A percentile compares a stretch with the other conserved stretches of the same genome.
phyloP scores from a whole-genome alignment of 1,140 invertebrate genomes.

The Cyrtorhinus lividipennis region DNA sequence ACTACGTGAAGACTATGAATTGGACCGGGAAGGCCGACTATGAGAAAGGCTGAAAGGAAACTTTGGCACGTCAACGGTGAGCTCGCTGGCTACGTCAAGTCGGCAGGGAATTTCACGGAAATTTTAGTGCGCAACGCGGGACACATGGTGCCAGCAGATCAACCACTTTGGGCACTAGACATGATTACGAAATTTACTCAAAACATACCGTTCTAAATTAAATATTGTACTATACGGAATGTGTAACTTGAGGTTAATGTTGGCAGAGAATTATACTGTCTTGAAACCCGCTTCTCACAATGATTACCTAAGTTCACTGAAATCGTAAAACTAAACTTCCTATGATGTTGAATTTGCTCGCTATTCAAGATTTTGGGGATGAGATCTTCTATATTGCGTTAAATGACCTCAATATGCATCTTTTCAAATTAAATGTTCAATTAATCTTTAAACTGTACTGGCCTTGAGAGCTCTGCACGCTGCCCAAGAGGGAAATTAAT shows the following conservation, averaged over 20 bases:
- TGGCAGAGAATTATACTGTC: background rate
- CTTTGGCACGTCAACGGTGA: conserved; percentile 22
- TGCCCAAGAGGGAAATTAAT: no score
- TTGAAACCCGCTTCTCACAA: background rate
- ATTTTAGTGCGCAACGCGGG: conserved; percentile 64
- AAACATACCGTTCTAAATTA: conserved; percentile 33
- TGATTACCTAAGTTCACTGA: no score
- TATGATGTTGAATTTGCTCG: no score
- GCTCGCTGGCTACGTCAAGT: conserved; percentile 25
- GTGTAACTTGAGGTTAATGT: no score
- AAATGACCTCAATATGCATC: no score
- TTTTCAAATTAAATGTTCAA: no score
- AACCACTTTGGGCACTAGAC: conserved; percentile 60
- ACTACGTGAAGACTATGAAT: conserved; percentile 42
- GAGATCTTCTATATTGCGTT: no score
- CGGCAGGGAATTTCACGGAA: conserved; percentile 49
- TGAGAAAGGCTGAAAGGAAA: conserved; percentile 39
- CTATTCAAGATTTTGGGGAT: no score
- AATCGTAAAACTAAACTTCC: no score
- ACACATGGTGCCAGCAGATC: conserved; percentile 67
- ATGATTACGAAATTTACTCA: conserved; percentile 60
- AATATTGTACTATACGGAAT: no score
- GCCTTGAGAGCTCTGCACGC: no score
- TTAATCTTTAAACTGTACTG: no score
- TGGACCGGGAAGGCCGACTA: conserved; percentile 52